A percentile compares a stretch with the other conserved stretches of the same genome.
Evolutionary conservation across 2,888 invertebrate species (phyloP).

Genomic region (Gordius sp.): DNA sequence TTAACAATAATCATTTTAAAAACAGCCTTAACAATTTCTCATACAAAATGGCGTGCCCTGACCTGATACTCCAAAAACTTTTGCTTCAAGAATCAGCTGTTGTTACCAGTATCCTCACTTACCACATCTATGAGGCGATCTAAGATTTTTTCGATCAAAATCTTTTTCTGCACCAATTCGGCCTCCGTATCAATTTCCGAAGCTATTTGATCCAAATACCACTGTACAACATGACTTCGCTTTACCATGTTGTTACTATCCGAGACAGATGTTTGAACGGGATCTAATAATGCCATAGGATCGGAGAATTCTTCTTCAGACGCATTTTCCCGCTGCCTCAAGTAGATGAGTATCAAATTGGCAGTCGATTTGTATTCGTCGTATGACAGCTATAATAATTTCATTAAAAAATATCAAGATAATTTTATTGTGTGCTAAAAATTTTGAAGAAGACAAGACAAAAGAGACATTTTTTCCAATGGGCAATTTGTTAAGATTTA

Average conservation of each 20-base stretch:
- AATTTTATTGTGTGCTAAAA: too few relatives aligned
- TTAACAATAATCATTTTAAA: too few relatives aligned
- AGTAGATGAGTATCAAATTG: conserved; percentile 61
- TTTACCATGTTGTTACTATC: background rate
- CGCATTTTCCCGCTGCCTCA: conserved; percentile 52
- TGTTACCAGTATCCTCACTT: too few relatives aligned
- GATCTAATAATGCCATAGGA: too few relatives aligned
- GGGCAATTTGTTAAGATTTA: too few relatives aligned
- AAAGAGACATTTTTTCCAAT: too few relatives aligned
- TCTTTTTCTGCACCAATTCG: conserved; percentile 59
- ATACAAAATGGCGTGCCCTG: too few relatives aligned
- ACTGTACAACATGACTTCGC: conserved; percentile 40
- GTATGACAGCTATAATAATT: conserved; percentile 41
- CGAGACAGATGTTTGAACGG: background rate
- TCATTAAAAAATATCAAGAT: too few relatives aligned
- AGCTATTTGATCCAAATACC: conserved; percentile 67
- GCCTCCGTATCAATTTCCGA: conserved; percentile 66
- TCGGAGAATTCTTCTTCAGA: conserved; percentile 25
- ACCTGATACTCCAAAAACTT: too few relatives aligned
- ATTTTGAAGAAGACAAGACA: too few relatives aligned
- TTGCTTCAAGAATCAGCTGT: too few relatives aligned
- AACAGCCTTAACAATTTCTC: too few relatives aligned
- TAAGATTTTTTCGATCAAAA: conserved; percentile 67
- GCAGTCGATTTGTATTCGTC: conserved; percentile 76
- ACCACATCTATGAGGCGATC: conserved; percentile 43